Evolutionary conservation across 2,113 vertebrate species (phyloP).

Genomic region (Miniopterus natalensis): DNA sequence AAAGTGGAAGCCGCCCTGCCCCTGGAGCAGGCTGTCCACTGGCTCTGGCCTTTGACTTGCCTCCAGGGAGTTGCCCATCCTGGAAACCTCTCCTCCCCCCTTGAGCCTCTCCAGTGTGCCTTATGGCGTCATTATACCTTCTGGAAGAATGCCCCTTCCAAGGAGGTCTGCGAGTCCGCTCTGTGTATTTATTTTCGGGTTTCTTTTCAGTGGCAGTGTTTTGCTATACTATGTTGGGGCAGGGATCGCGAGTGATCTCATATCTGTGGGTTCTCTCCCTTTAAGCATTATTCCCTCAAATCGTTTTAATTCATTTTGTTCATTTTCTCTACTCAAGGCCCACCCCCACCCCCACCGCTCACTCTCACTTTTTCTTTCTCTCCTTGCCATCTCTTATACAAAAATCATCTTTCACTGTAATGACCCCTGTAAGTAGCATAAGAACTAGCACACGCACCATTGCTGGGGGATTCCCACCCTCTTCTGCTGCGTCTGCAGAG

Average conservation of each 20-base stretch:
- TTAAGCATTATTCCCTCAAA: not conserved
- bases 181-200: not conserved
- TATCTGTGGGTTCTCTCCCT: not conserved
- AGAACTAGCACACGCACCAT: not conserved
- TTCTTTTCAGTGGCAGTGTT: not conserved
- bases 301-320: not conserved
- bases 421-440: not conserved
- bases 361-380: not conserved
- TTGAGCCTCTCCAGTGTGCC: not conserved
- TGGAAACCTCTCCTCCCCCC: not conserved
- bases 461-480: not conserved
- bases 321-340: not conserved
- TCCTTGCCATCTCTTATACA: not conserved
- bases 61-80: not conserved
- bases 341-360: not conserved
- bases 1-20: not conserved
- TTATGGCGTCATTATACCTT: not conserved
- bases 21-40: not conserved
- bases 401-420: not conserved
- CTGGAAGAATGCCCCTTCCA: not conserved
- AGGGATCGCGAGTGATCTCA: not conserved
- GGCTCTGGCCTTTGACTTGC: not conserved
- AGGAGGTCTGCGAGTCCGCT: not conserved
- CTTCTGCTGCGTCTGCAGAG: not conserved
- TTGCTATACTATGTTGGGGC: not conserved